Evolutionary conservation across 2,888 invertebrate genomes (phyloP), one percentile per base, ranked within the genome.

Genomic region (Yponomeuta plumbellus): DNA sequence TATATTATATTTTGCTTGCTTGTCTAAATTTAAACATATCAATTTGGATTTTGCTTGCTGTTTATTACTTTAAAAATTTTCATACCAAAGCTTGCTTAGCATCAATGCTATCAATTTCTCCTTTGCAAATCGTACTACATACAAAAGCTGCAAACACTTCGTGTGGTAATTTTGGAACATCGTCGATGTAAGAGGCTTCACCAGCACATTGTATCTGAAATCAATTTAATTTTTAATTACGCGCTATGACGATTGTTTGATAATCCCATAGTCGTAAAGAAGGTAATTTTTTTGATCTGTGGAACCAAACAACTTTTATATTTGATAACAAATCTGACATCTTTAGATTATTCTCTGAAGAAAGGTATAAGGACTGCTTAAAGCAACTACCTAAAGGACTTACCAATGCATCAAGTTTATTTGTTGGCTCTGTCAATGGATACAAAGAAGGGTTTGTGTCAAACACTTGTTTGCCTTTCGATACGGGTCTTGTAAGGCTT

Each of bases 131-230:
- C 11, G 79, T 82, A 20, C 84, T 81, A 0, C 93, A 75, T 0
- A 94, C 94, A 68, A 95, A 93, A 1, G 93, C 93, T 39, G 93
- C 95, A 77, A 91, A 93, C 2, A 95, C 91, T 80, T 96, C 94
- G 71, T 93, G 91, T 0, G 91, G 88, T 0, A 85, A 75, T 0
- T 85, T 77, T 1, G 92, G 92, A 40, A 93, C 77, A 74, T 96
- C 96, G 73, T 94, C 93, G 0, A 92, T 84, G 75, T 93, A 96
- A 70, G 92, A 85, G 0, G 94, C 94, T 79, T 95, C 94, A 0
- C 96, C 96, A 65, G 94, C 91, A 70, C 93, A 92, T 81, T 94
- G 94, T 66, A 91, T 83, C 84, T 85, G 67, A 22, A 69, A 68
- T 34, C 6, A 34, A 34, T 10, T 8, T 34, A 5, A 34, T 34